phyloP scores from a whole-genome alignment of 2,888 invertebrate genomes.

The Ormyrus labotus region DNA sequence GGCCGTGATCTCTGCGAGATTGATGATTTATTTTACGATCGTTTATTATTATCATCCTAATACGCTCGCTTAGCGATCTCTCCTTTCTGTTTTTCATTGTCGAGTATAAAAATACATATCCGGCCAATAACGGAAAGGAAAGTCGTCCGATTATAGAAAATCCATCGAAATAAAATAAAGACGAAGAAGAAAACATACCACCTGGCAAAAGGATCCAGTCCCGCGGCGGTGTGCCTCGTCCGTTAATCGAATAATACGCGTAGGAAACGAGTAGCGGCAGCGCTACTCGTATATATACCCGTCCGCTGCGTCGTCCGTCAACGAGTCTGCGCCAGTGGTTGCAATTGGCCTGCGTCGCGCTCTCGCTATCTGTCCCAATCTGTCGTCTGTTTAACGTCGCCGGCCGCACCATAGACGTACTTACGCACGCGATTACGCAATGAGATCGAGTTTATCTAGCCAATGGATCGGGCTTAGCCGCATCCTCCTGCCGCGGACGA shows the following conservation, averaged over 20 bases:
- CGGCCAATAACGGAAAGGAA: too few species aligned
- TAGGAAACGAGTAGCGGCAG: not conserved
- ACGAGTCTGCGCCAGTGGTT: conserved; percentile 1
- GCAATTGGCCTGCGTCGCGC: conserved; percentile 31
- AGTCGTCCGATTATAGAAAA: too few species aligned
- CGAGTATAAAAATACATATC: too few species aligned
- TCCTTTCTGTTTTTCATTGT: too few species aligned
- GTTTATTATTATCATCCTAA: too few species aligned
- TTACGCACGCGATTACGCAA: conserved; percentile 69
- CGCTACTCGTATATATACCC: too few species aligned
- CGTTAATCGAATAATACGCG: not conserved
- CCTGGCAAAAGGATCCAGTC: not conserved
- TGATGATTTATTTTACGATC: too few species aligned
- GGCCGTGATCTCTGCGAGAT: too few species aligned
- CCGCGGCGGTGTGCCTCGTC: not conserved
- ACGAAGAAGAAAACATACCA: too few species aligned
- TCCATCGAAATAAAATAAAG: too few species aligned
- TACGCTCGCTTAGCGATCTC: too few species aligned
- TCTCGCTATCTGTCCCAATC: conserved; percentile 28
- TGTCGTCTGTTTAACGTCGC: conserved; percentile 28
- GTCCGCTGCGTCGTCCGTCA: not conserved
- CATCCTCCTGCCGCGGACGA: conserved; percentile 51
- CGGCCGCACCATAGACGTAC: not conserved
- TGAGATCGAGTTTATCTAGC: conserved; percentile 73
- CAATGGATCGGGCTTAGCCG: conserved; percentile 65